Conservation (phyloP, 2,113 vertebrate species). For the Stigmatopora argus region DNA sequence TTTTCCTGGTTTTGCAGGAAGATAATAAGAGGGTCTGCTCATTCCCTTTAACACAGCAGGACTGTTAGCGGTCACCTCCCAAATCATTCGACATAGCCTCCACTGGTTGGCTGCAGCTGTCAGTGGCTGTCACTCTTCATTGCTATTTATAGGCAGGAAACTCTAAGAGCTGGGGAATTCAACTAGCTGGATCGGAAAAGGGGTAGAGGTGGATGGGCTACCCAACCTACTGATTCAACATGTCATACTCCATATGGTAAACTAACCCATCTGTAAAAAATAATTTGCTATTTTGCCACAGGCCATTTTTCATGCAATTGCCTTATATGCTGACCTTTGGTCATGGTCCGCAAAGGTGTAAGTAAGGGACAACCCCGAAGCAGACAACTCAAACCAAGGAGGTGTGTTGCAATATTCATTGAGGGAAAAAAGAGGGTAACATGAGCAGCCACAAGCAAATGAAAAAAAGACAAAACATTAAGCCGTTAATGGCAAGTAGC, state of each 20-base stretch:
- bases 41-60: conserved; percentile 41
- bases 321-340: background rate
- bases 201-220: background rate
- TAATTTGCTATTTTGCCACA: conserved; percentile 7
- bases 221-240: conserved; percentile 53
- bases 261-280: conserved; percentile 16
- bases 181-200: conserved; percentile 60
- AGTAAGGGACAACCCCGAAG: too few relatives aligned
- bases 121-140: conserved; percentile 58
- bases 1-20: conserved; percentile 26
- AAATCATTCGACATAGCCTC: conserved; percentile 22
- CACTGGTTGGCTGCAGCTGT: conserved; percentile 63
- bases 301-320: background rate
- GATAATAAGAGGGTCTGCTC: conserved; percentile 29
- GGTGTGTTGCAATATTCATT: too few relatives aligned
- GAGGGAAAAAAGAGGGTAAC: too few relatives aligned
- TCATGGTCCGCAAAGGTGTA: too few relatives aligned
- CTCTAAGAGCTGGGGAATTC: conserved; percentile 66
- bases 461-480: too few relatives aligned
- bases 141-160: conserved; percentile 80
- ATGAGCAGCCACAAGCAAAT: too few relatives aligned
- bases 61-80: conserved; percentile 42
- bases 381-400: too few relatives aligned
- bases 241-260: conserved; percentile 33
- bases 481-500: too few relatives aligned